Conservation (phyloP, 2,888 invertebrate genomes). For the Eutolmus rufibarbis region DNA sequence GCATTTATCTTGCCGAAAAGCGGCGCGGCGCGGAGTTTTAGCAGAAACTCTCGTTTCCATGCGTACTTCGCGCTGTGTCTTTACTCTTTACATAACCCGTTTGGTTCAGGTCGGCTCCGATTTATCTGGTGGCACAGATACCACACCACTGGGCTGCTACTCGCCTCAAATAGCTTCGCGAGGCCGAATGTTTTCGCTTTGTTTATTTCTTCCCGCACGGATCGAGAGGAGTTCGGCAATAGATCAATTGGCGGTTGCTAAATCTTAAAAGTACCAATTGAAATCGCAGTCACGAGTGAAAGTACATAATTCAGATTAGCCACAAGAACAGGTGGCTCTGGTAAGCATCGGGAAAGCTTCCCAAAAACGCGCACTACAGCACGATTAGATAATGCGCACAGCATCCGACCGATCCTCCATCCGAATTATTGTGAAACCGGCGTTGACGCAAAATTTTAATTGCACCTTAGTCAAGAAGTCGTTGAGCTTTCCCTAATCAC, state of each 20-base stretch:
- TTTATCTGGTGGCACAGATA: slow-evolving; percentile 7
- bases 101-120: background rate
- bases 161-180: background rate
- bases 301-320: slow-evolving; percentile 17
- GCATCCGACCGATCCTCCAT: background rate
- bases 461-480: background rate
- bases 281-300: background rate
- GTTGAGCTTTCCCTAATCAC: background rate
- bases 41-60: slow-evolving; percentile 2
- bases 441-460: background rate
- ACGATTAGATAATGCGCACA: background rate
- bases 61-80: background rate
- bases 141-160: background rate
- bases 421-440: background rate
- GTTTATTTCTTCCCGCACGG: slow-evolving; percentile 3
- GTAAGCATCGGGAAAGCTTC: background rate
- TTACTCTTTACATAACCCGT: background rate
- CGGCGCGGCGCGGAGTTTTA: background rate
- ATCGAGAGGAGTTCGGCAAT: slow-evolving; percentile 7
- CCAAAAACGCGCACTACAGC: background rate
- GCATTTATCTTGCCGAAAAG: slow-evolving; percentile 12
- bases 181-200: background rate
- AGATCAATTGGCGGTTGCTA: background rate
- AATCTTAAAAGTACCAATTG: background rate
- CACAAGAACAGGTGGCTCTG: background rate